Conservation (phyloP, 2,888 invertebrate species). For the Callyntrura sp. region DNA sequence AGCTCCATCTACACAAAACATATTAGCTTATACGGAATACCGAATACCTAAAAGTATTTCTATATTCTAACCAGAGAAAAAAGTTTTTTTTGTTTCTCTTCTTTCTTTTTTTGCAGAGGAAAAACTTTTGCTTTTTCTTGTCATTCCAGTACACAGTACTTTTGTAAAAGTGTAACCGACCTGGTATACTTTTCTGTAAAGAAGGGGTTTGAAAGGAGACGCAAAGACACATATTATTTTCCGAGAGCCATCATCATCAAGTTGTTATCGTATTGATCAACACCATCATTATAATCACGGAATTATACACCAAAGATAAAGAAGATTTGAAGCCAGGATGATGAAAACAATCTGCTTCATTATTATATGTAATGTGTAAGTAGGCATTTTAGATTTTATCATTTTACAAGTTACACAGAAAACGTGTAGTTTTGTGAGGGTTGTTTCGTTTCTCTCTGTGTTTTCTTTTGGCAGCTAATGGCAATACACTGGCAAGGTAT, state of each 20-base stretch:
- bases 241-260: conserved; percentile 49
- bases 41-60: not conserved
- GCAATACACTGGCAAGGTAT: not conserved
- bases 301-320: conserved; percentile 44
- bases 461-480: not conserved
- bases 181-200: too few species aligned
- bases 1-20: not conserved
- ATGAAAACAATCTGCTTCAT: conserved; percentile 47
- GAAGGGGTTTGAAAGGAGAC: not conserved
- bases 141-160: not conserved
- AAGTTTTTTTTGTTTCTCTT: not conserved
- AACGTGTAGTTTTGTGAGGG: not conserved
- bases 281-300: conserved; percentile 54
- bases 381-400: conserved; percentile 28
- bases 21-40: conserved; percentile 24
- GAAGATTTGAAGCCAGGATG: conserved; percentile 19
- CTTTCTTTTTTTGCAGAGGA: conserved; percentile 14
- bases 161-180: not conserved
- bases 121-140: conserved; percentile 15
- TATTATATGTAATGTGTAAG: conserved; percentile 33
- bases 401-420: not conserved
- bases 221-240: conserved; percentile 13
- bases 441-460: not conserved
- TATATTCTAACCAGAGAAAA: not conserved
- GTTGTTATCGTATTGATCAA: conserved; percentile 65